Conservation (phyloP, 2,888 invertebrate genomes). For the Hyposoter didymator region DNA sequence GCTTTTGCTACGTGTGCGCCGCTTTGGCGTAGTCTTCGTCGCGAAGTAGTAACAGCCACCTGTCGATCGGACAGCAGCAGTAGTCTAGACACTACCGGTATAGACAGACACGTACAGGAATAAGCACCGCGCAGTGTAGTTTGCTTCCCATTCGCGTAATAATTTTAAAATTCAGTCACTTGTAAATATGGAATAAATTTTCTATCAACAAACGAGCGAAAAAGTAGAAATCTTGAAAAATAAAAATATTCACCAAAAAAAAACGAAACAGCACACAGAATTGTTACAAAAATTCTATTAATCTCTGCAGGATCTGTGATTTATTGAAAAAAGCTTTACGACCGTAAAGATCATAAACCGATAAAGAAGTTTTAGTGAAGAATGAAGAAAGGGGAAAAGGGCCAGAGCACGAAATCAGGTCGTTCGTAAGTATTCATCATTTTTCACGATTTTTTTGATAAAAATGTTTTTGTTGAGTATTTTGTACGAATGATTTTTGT, state of each 20-base stretch:
- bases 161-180: neutral
- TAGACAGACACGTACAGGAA: slow-evolving; percentile 12
- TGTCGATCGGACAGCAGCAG: slow-evolving; percentile 69
- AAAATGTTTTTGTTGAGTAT: neutral
- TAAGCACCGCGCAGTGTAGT: slow-evolving; percentile 47
- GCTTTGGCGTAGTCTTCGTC: slow-evolving; percentile 31
- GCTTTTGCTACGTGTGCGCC: slow-evolving; percentile 46
- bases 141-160: slow-evolving; percentile 5
- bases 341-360: neutral
- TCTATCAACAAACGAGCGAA: neutral
- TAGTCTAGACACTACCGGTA: slow-evolving; percentile 66
- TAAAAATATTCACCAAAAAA: neutral
- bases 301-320: slow-evolving; percentile 4
- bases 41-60: slow-evolving; percentile 72
- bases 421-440: slow-evolving; percentile 46
- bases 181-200: slow-evolving; percentile 17
- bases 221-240: neutral
- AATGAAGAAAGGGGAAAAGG: slow-evolving; percentile 19
- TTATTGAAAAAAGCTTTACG: slow-evolving; percentile 16
- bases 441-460: neutral
- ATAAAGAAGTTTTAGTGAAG: neutral
- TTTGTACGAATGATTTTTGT: neutral
- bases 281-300: neutral
- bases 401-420: slow-evolving; percentile 1
- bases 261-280: too few relatives aligned